Evolutionary conservation across 2,113 vertebrate genomes (phyloP).

Genomic region (Laterallus jamaicensis): DNA sequence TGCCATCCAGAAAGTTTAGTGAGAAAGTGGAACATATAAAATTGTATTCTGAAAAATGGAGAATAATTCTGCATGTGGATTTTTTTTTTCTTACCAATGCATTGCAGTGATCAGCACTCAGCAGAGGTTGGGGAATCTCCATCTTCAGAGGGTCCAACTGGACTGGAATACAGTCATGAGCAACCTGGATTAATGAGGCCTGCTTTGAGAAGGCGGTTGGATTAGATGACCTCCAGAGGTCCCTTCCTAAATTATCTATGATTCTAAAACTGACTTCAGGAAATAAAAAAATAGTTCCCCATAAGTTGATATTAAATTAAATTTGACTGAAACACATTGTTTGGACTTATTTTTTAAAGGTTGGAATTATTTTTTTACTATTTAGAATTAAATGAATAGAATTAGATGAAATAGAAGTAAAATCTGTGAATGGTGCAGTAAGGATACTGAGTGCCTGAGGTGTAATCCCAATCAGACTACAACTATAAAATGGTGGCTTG

Average conservation of each 20-base stretch:
- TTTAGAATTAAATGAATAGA: neutral
- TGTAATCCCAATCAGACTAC: neutral
- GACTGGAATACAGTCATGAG: fast-evolving
- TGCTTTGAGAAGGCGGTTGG: neutral
- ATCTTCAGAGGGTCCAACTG: neutral
- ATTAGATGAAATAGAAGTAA: neutral
- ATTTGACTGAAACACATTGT: neutral
- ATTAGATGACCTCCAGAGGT: neutral
- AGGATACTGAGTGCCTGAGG: neutral
- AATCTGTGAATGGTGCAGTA: fast-evolving
- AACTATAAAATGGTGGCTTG: neutral
- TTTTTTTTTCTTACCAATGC: neutral
- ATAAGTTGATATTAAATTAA: neutral
- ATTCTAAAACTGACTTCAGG: neutral
- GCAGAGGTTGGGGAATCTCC: neutral
- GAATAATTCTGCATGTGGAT: neutral
- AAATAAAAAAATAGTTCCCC: neutral
- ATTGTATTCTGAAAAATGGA: neutral
- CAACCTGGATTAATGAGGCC: neutral
- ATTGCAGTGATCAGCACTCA: neutral
- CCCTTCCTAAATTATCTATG: neutral
- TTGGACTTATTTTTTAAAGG: neutral
- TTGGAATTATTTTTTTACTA: neutral
- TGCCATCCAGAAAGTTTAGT: neutral
- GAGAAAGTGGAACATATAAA: neutral